Base-by-base conservation (phyloP, 2,888 invertebrate genomes). In the Oligia fasciuncula region DNA sequence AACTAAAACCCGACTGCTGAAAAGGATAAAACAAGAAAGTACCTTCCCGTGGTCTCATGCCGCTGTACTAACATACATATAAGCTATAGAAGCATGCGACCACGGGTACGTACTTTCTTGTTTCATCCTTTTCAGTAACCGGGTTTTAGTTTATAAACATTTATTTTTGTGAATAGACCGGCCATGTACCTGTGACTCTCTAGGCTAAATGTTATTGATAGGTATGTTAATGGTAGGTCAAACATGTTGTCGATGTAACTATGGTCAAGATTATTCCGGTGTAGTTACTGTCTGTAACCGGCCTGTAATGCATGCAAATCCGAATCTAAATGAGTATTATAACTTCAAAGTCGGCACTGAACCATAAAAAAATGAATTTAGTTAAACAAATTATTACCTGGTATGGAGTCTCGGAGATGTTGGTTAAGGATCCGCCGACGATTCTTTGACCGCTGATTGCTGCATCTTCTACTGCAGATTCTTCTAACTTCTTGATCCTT, bases 351-450 rank as follows among this genome's bases (percentile, higher is more conserved):
- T 43, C 17, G 11, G 0, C 9, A 35, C 11, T 19, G 14, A 46
- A 54, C 1, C 35, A 43, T 9, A 40, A 49, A 23, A 9, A 29
- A 35, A 11, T 0, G 3, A 79, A 40, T 57, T 14, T 49, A 40
- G 40, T 40, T 0, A 19, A 66, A 77, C 6, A 69, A 29, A 62
- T 13, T 69, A 11, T 77, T 51, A 95, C 95, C 92, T 95, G 95
- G 85, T 94, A 95, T 8, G 95, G 95, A 35, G 91, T 88, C 54
- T 89, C 29, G 4, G 90, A 76, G 60, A 95, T 93, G 70, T 93
- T 87, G 40, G 91, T 85, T 8, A 88, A 4, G 5, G 85, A 77
- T 73, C 95, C 95, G 60, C 94, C 94, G 8, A 94, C 93, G 63
- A 95, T 95, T 83, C 93, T 91, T 62, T 90, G 87, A 9, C 73